A percentile compares a stretch with the other conserved stretches of the same genome.
Conservation (phyloP, 2,797 vertebrate genomes). For the Phyllotis vaccarum region DNA sequence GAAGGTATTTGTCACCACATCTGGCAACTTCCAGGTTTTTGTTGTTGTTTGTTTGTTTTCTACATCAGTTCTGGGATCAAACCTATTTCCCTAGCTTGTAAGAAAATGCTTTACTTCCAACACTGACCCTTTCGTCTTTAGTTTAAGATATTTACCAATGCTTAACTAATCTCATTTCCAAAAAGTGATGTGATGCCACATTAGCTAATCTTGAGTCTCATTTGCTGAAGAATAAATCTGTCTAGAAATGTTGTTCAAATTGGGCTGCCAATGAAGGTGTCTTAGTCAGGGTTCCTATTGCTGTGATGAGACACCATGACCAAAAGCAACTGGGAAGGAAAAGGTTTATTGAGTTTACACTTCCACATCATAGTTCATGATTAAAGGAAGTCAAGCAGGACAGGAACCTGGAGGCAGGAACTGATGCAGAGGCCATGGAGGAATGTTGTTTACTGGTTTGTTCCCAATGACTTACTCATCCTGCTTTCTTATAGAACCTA, state of each 20-base stretch:
- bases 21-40: not conserved
- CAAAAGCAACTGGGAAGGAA: not conserved
- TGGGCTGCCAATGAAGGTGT: not conserved
- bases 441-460: not conserved
- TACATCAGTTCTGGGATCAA: not conserved
- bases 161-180: constrained; percentile 24
- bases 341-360: not conserved
- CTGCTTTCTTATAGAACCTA: not conserved
- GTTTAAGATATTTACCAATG: not conserved
- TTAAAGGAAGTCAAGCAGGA: not conserved
- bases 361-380: not conserved
- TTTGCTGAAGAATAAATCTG: constrained; percentile 47
- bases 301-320: not conserved
- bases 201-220: constrained; percentile 41
- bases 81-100: not conserved
- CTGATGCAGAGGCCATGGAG: not conserved
- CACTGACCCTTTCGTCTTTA: constrained; percentile 25
- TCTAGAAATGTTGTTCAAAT: constrained; percentile 33
- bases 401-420: not conserved
- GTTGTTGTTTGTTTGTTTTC: not conserved
- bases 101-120: not conserved
- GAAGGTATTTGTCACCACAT: not conserved
- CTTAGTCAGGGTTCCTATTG: not conserved
- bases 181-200: not conserved
- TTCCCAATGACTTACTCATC: not conserved